Conservation (phyloP, 2,888 invertebrate species). For the Protonemura montana region DNA sequence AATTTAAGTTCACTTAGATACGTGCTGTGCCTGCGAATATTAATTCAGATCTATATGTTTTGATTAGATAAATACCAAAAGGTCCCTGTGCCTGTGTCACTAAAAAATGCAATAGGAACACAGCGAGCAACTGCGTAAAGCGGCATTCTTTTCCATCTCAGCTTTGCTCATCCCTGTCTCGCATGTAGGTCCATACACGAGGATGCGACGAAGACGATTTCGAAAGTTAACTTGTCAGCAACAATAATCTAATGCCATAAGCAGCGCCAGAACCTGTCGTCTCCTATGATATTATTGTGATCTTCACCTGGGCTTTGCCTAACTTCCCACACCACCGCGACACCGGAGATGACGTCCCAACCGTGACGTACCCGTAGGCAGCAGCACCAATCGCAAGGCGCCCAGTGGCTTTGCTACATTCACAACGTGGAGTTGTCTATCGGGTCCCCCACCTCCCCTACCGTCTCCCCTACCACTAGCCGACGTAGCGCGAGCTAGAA, state of each 20-base stretch:
- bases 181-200: background rate
- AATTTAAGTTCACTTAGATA: too few relatives aligned
- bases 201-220: conserved; percentile 15
- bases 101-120: too few relatives aligned
- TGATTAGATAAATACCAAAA: too few relatives aligned
- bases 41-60: too few relatives aligned
- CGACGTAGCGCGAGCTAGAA: background rate
- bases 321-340: background rate
- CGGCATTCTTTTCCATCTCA: too few relatives aligned
- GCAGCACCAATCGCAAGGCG: conserved; percentile 13
- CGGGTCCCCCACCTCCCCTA: background rate
- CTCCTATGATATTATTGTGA: background rate
- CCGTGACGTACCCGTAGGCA: conserved; percentile 2
- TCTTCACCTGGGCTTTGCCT: too few relatives aligned
- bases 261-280: too few relatives aligned
- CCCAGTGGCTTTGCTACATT: background rate
- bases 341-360: conserved; percentile 29
- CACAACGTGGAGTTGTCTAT: background rate
- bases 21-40: too few relatives aligned
- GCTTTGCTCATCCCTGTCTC: conserved; percentile 7
- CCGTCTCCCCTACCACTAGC: background rate
- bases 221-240: conserved; percentile 21
- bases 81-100: too few relatives aligned
- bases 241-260: too few relatives aligned
- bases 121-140: too few relatives aligned